phyloP scores from a whole-genome alignment of 2,113 vertebrate genomes.

The Serinus canaria region DNA sequence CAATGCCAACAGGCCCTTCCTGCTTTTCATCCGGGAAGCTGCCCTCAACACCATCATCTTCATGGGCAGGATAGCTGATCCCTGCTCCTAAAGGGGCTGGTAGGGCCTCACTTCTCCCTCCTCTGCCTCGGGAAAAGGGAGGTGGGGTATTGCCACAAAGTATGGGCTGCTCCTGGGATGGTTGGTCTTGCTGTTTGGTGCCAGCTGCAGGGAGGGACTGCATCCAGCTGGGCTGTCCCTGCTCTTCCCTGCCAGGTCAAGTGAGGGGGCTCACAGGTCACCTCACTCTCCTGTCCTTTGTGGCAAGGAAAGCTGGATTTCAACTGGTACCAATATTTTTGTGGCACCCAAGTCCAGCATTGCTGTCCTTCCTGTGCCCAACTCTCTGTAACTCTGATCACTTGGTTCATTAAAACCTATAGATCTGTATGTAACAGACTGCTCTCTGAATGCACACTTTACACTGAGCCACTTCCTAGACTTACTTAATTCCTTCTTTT shows the following conservation, averaged over 20 bases:
- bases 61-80: slow-evolving; percentile 85
- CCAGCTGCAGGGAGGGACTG: neutral
- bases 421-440: neutral
- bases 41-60: slow-evolving; percentile 90
- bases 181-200: neutral
- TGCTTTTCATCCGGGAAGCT: slow-evolving; percentile 89
- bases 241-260: neutral
- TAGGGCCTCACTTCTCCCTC: neutral
- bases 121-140: neutral
- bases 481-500: neutral
- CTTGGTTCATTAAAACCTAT: slow-evolving; percentile 31
- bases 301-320: neutral
- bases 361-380: neutral
- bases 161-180: neutral
- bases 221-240: neutral
- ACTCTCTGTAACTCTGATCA: slow-evolving; percentile 14
- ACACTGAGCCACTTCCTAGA: neutral
- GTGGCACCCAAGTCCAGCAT: neutral
- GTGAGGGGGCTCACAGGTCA: neutral
- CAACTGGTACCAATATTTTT: neutral
- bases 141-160: neutral
- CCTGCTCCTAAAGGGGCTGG: slow-evolving; percentile 70
- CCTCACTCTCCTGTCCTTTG: neutral
- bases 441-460: neutral
- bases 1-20: slow-evolving; percentile 87